These are phyloP conservation scores for Monopis laevigella DNA, from an alignment of 2,888 invertebrate genomes.

Conservation along the genomic window DNA sequence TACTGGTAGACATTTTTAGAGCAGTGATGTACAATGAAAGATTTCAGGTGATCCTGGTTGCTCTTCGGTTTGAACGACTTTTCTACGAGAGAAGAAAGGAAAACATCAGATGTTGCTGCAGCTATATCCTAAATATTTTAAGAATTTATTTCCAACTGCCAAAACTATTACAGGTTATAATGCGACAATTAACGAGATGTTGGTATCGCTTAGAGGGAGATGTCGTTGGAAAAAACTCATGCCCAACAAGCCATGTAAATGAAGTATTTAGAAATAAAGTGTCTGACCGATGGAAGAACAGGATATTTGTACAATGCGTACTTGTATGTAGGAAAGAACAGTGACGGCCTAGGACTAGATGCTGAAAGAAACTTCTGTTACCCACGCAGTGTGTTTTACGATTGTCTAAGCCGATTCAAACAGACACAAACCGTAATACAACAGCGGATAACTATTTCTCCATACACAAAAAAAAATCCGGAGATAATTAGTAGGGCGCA, in stretches of 20 bases:
- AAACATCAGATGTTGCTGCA: not conserved
- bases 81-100: not conserved
- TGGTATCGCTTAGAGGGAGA: not conserved
- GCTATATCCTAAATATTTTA: not conserved
- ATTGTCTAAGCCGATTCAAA: not conserved
- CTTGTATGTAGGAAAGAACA: not conserved
- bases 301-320: not conserved
- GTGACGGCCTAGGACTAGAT: not conserved
- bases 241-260: not conserved
- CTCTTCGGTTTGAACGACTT: not conserved
- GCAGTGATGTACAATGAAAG: not conserved
- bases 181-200: not conserved
- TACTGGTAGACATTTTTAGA: not conserved
- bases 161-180: not conserved
- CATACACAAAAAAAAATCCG: too few species aligned
- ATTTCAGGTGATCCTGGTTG: not conserved
- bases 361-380: not conserved
- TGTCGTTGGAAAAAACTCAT: not conserved
- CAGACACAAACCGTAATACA: not conserved
- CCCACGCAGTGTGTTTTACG: not conserved
- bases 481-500: too few species aligned
- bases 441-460: slow-evolving; percentile 1
- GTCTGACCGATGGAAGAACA: not conserved
- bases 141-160: not conserved
- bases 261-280: not conserved